phyloP scores from a whole-genome alignment of 2,797 vertebrate species.

The Hypotaenidia okinawae region DNA sequence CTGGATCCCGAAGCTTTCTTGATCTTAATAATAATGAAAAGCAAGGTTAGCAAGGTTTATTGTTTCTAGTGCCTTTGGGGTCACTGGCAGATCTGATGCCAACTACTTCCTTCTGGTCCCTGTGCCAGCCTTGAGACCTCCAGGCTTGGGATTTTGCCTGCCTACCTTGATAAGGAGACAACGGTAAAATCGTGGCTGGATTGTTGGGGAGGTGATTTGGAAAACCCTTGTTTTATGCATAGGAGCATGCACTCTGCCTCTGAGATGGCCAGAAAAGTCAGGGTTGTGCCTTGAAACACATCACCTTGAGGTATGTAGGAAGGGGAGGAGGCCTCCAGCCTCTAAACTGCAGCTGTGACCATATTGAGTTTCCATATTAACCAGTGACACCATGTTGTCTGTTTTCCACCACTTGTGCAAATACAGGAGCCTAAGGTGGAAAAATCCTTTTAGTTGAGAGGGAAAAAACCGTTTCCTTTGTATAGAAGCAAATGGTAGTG shows the following conservation, averaged over 20 bases:
- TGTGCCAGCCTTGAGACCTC: not conserved
- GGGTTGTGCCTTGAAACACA: not conserved
- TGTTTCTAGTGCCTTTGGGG: not conserved
- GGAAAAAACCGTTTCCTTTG: not conserved
- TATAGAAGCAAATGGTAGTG: not conserved
- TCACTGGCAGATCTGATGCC: not conserved
- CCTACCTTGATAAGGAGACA: not conserved
- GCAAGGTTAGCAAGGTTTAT: not conserved
- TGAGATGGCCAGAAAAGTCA: not conserved
- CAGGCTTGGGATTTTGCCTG: not conserved
- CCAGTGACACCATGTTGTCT: not conserved
- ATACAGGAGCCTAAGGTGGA: not conserved
- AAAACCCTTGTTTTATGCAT: not conserved
- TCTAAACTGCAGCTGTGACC: not conserved
- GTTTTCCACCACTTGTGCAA: conserved; percentile 6
- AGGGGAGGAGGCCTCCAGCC: not conserved
- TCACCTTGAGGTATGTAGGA: not conserved
- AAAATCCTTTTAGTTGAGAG: not conserved
- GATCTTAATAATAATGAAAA: not conserved
- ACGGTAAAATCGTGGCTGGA: not conserved
- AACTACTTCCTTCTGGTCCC: not conserved
- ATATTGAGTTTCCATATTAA: not conserved
- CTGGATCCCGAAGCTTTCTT: not conserved
- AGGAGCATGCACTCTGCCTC: not conserved
- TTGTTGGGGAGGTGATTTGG: not conserved